Base-by-base conservation (phyloP, 1,140 invertebrate species). In the Lysiphlebus fabarum region DNA sequence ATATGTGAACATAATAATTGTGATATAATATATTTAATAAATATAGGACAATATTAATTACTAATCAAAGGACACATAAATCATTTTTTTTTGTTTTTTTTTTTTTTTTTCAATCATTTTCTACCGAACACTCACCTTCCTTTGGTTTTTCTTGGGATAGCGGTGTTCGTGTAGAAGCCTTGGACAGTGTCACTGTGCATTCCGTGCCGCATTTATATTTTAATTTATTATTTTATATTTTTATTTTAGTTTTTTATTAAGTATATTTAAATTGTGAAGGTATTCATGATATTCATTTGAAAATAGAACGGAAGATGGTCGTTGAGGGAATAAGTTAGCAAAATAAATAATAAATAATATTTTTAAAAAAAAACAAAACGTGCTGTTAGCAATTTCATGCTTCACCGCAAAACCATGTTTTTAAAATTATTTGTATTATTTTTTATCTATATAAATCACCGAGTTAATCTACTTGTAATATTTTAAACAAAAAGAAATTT, bases 331-430 rank as follows among this genome's bases (percentile, higher is more conserved):
- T 38, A 62, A 42, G 69, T 56, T 61, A 68, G 68, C 64, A 73
- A 68, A 75, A 74, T 74, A 66, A 26, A 26, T 26, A 26, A 26
- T 26, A 26, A 26, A 26, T n/a, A n/a, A n/a, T n/a, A n/a, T n/a
- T n/a, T n/a, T n/a, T n/a, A n/a, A n/a, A 1, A 26, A 17, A 17
- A 17, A 17, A 1, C 1, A 26, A 74, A 74, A 74, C 71, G 73
- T 76, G 74, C 73, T 70, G 70, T 76, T 76, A 76, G 73, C 72
- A 56, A 72, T 67, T 60, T 72, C 72, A 74, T 76, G 74, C 74
- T 74, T 70, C 53, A 62, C 50, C 61, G 44, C 49, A 38, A 55
- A 41, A 59, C 55, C 56, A 44, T 12, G 37, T 56, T 56, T 59
- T 37, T 45, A 44, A 58, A 44, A 7, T 48, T 37, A 42, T 43